phyloP scores from a whole-genome alignment of 2,888 invertebrate species.

The Gerris lacustris region DNA sequence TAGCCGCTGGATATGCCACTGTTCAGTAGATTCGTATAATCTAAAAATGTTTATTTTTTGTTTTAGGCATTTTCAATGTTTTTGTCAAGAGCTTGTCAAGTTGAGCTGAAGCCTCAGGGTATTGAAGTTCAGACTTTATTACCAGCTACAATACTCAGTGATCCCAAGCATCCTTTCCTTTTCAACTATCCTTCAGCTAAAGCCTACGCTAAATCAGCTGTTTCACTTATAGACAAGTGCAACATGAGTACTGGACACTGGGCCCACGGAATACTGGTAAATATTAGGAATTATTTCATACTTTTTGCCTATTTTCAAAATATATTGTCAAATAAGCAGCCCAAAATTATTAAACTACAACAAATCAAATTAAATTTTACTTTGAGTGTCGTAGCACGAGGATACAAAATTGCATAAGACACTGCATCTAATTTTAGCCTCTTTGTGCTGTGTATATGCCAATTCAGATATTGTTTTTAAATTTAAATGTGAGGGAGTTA shows the following conservation, averaged over 20 bases:
- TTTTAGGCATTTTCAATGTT: background rate
- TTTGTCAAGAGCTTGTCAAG: background rate
- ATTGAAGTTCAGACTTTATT: constrained; percentile 7
- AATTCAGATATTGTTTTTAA: no score
- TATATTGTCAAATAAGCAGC: no score
- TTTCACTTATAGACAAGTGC: background rate
- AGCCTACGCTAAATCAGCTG: constrained; percentile 1
- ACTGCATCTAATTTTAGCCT: no score
- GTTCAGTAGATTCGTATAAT: background rate
- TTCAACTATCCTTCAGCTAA: background rate
- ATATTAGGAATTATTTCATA: background rate
- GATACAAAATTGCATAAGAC: no score
- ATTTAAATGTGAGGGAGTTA: no score
- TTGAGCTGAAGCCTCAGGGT: background rate
- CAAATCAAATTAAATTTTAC: no score
- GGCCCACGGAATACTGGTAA: background rate
- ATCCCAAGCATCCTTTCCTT: background rate
- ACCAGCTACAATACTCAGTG: background rate
- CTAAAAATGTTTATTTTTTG: background rate
- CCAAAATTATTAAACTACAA: no score
- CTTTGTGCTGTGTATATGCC: no score
- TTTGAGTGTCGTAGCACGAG: no score
- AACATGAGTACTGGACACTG: constrained; percentile 2
- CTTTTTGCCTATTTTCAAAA: no score
- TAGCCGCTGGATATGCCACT: no score